These are phyloP conservation scores for Tenthredo amoena DNA, from an alignment of 2,888 invertebrate genomes.

Conservation along the genomic window DNA sequence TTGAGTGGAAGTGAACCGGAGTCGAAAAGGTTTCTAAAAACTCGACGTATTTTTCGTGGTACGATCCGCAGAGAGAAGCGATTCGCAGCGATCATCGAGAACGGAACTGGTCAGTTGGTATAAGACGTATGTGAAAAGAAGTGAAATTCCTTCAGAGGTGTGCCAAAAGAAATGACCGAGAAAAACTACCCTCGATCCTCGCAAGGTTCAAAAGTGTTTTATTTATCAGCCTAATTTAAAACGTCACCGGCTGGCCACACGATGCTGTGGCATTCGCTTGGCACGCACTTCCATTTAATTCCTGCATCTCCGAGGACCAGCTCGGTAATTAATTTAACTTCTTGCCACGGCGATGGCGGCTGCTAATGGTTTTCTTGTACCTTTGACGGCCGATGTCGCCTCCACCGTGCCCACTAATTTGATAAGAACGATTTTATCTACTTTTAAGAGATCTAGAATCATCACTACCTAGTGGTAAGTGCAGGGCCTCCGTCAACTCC, in stretches of 20 bases:
- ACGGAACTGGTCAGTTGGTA: conserved; percentile 42
- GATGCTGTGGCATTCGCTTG: conserved; percentile 58
- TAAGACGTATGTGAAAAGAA: conserved; percentile 35
- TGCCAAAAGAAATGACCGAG: conserved; percentile 49
- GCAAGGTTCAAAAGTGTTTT: conserved; percentile 58
- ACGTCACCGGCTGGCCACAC: conserved; percentile 63
- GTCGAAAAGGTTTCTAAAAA: conserved; percentile 67
- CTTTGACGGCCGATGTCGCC: conserved; percentile 59
- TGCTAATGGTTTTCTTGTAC: conserved; percentile 74
- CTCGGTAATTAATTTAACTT: conserved; percentile 77
- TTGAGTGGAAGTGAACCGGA: conserved; percentile 32
- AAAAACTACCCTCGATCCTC: conserved; percentile 59
- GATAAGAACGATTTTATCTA: conserved; percentile 40
- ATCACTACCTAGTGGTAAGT: neutral
- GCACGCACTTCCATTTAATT: conserved; percentile 59
- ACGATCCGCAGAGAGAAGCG: conserved; percentile 50
- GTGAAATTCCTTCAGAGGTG: conserved; percentile 47
- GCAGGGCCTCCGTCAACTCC: neutral
- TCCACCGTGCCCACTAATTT: conserved; percentile 39
- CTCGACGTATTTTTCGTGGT: conserved; percentile 68
- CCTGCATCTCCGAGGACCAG: conserved; percentile 20
- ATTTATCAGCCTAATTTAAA: conserved; percentile 69
- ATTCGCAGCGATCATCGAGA: conserved; percentile 50
- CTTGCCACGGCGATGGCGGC: conserved; percentile 72
- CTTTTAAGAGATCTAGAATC: neutral